phyloP scores from a whole-genome alignment of 2,888 invertebrate species.

The Subacronicta megacephala region DNA sequence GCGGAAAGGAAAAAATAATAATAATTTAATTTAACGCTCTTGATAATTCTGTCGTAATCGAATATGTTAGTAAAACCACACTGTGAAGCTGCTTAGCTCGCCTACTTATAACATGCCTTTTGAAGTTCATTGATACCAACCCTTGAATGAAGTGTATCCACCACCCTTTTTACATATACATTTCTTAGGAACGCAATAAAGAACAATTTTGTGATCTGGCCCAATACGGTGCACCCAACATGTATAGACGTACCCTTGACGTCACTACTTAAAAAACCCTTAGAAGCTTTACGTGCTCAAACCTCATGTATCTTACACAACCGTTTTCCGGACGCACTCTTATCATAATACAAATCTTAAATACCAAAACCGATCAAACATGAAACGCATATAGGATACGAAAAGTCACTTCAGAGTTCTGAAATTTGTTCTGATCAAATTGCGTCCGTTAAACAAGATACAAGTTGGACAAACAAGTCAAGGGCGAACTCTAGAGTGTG shows the following conservation, averaged over 20 bases:
- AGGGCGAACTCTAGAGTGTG: slow-evolving; percentile 75
- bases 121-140: slow-evolving; percentile 25
- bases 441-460: slow-evolving; percentile 65
- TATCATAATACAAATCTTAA: slow-evolving; percentile 23
- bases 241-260: slow-evolving; percentile 59
- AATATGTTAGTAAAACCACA: slow-evolving; percentile 70
- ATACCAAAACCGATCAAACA: not conserved
- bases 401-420: no score
- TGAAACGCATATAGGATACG: no score
- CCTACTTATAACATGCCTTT: slow-evolving; percentile 61
- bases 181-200: slow-evolving; percentile 35
- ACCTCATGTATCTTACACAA: slow-evolving; percentile 63
- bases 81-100: slow-evolving; percentile 60
- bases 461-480: slow-evolving; percentile 72
- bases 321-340: slow-evolving; percentile 66
- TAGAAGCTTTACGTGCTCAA: slow-evolving; percentile 77
- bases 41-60: slow-evolving; percentile 37
- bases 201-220: slow-evolving; percentile 53
- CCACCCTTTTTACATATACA: slow-evolving; percentile 46
- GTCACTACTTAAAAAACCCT: slow-evolving; percentile 71
- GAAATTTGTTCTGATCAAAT: slow-evolving; percentile 52
- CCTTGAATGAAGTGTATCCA: slow-evolving; percentile 40
- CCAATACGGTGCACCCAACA: slow-evolving; percentile 66
- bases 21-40: slow-evolving; percentile 60
- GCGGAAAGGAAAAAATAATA: slow-evolving; percentile 78